Percentiles rank a stretch among this genome's conserved stretches.
Evolutionary conservation across 2,113 vertebrate genomes (phyloP).

Genomic region (Thalassarche chlororhynchos): DNA sequence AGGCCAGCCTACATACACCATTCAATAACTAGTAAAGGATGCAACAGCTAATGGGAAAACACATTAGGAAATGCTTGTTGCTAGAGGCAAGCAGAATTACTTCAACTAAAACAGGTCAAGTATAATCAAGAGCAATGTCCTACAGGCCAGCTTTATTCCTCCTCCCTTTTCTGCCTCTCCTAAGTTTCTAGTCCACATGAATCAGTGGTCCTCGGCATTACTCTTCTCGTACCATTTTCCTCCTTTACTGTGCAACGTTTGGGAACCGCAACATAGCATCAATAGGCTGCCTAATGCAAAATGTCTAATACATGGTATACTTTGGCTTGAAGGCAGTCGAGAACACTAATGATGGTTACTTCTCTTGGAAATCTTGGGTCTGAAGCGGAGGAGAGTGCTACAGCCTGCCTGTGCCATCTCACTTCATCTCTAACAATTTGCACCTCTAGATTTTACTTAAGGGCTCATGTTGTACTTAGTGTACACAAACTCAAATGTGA

Average conservation of each 20-base stretch:
- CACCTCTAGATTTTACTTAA: not conserved
- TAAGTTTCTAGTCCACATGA: not conserved
- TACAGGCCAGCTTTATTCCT: not conserved
- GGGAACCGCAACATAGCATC: not conserved
- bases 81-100: constrained; percentile 4
- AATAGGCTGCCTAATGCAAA: not conserved
- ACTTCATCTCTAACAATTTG: not conserved
- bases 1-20: not conserved
- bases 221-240: not conserved
- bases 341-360: not conserved
- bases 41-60: not conserved
- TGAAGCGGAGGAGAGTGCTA: not conserved
- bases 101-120: not conserved
- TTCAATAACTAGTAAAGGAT: not conserved
- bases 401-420: not conserved
- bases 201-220: not conserved
- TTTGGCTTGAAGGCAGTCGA: not conserved
- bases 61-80: not conserved
- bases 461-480: not conserved
- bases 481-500: not conserved
- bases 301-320: not conserved
- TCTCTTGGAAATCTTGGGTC: not conserved
- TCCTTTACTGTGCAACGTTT: not conserved
- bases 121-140: not conserved
- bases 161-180: not conserved